Evolutionary conservation across 2,113 vertebrate species (phyloP).

Genomic region (Panurus biarmicus): DNA sequence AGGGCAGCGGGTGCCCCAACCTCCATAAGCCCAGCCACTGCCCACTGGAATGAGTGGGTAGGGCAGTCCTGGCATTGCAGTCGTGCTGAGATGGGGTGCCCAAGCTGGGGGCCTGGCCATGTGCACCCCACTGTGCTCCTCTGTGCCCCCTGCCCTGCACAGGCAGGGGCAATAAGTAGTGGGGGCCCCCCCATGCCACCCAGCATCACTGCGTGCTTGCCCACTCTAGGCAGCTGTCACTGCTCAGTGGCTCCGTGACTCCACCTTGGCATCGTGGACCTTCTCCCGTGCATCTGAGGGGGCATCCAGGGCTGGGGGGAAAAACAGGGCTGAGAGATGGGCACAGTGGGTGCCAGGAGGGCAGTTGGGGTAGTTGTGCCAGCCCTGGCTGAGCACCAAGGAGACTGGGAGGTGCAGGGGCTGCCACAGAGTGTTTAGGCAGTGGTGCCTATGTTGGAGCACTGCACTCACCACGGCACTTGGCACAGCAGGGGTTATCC

Average conservation of each 20-base stretch:
- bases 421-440: not conserved
- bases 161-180: not conserved
- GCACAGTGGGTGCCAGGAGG: not conserved
- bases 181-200: not conserved
- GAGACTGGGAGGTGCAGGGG: not conserved
- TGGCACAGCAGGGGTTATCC: slow-evolving; percentile 78
- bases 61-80: not conserved
- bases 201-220: fast-evolving
- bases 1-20: not conserved
- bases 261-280: slow-evolving; percentile 16
- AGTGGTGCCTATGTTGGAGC: fast-evolving
- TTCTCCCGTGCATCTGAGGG: slow-evolving; percentile 24
- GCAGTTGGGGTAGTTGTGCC: not conserved
- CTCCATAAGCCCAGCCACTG: fast-evolving
- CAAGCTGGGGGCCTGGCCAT: not conserved
- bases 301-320: not conserved
- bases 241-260: slow-evolving; percentile 56
- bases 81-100: not conserved
- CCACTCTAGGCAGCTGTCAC: not conserved
- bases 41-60: not conserved
- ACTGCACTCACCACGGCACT: slow-evolving; percentile 72
- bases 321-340: fast-evolving
- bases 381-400: not conserved
- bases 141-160: not conserved
- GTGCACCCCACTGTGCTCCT: not conserved